These are phyloP conservation scores for Pangasianodon gigas DNA, from an alignment of 2,113 vertebrate species.

Conservation along the genomic window DNA sequence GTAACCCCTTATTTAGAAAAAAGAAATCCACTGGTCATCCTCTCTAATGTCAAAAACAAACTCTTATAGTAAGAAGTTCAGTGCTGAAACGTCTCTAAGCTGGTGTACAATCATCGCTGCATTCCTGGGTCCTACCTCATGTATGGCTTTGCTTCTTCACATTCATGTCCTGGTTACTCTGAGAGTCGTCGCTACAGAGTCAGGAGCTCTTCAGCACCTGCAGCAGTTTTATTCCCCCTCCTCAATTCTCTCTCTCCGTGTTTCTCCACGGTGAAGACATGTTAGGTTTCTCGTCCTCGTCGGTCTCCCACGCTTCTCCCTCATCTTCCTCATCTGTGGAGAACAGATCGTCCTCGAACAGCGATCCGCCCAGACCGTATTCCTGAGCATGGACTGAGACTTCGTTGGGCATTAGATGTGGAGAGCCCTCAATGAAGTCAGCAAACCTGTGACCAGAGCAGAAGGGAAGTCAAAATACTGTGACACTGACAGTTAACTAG, in stretches of 20 bases:
- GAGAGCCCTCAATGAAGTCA: slow-evolving; percentile 88
- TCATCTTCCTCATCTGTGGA: slow-evolving; percentile 77
- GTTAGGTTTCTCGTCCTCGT: slow-evolving; percentile 44
- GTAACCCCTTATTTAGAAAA: neutral
- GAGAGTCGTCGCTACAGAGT: neutral
- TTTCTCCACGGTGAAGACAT: slow-evolving; percentile 34
- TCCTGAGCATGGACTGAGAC: slow-evolving; percentile 84
- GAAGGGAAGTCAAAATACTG: neutral
- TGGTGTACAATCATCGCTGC: neutral
- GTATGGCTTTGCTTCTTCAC: slow-evolving; percentile 4
- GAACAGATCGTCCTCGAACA: slow-evolving; percentile 80
- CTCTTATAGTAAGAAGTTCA: neutral
- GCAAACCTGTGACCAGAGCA: slow-evolving; percentile 81
- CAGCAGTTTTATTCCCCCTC: neutral
- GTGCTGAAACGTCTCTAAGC: neutral
- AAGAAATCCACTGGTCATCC: neutral
- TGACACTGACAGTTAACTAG: neutral
- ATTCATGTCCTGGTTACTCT: neutral
- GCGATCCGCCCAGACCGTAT: slow-evolving; percentile 78
- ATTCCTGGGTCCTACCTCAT: too few relatives aligned
- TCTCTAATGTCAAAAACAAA: neutral
- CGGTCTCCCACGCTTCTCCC: slow-evolving; percentile 42
- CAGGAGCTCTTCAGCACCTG: neutral
- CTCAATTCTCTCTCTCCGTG: neutral
- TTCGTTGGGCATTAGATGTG: slow-evolving; percentile 83